phyloP scores from a whole-genome alignment of 2,888 invertebrate genomes.

The Eupithecia centaureata region DNA sequence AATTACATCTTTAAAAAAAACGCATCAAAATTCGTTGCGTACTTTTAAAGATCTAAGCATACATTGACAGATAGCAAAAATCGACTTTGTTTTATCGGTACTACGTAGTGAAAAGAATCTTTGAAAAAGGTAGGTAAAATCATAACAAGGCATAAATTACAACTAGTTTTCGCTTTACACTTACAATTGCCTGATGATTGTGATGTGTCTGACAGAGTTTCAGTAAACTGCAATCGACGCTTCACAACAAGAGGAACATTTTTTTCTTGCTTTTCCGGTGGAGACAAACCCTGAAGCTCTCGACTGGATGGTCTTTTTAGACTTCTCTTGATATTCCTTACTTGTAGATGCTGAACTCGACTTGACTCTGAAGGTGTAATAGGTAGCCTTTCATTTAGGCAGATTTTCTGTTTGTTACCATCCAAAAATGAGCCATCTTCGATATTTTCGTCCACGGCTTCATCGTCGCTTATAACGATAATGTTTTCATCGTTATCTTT shows the following conservation, averaged over 20 bases:
- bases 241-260: slow-evolving; percentile 44
- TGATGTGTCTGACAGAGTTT: slow-evolving; percentile 50
- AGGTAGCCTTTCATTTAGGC: slow-evolving; percentile 42
- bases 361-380: slow-evolving; percentile 55
- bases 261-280: slow-evolving; percentile 49
- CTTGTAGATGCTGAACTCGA: slow-evolving; percentile 53
- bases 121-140: no score
- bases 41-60: no score
- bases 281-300: slow-evolving; percentile 67
- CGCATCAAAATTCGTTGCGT: no score
- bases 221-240: slow-evolving; percentile 56
- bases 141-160: no score
- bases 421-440: slow-evolving; percentile 20
- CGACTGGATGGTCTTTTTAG: slow-evolving; percentile 72
- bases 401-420: slow-evolving; percentile 43
- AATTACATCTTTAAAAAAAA: no score
- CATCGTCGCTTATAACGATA: slow-evolving; percentile 55
- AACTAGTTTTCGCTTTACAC: slow-evolving; percentile 41
- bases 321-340: slow-evolving; percentile 72
- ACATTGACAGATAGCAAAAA: no score
- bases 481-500: slow-evolving; percentile 50
- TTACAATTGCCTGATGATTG: slow-evolving; percentile 60
- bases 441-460: slow-evolving; percentile 32
- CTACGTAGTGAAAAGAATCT: no score
- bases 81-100: no score